Percentiles rank a stretch among this genome's conserved stretches.
phyloP scores from a whole-genome alignment of 2,797 vertebrate genomes.

The Coranthus polyacanthus region DNA sequence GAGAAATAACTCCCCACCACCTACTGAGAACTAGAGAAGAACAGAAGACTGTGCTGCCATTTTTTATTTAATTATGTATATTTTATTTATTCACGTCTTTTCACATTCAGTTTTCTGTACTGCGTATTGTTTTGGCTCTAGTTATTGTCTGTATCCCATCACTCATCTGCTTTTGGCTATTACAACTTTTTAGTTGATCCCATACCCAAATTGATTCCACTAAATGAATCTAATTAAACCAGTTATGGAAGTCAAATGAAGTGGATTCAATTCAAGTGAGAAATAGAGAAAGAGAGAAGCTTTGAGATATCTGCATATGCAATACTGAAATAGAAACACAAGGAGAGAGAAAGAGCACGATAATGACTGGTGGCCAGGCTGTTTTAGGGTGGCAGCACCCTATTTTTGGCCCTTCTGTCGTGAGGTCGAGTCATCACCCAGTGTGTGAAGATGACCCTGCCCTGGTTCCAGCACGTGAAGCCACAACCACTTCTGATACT shows the following conservation, averaged over 20 bases:
- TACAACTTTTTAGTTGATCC: slow-evolving; percentile 37
- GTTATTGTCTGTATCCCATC: slow-evolving; percentile 20
- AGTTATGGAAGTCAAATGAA: slow-evolving; percentile 36
- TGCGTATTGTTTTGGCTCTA: slow-evolving; percentile 16
- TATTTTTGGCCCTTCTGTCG: slow-evolving; percentile 43
- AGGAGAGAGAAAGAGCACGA: not conserved
- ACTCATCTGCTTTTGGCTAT: slow-evolving; percentile 17
- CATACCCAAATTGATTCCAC: slow-evolving; percentile 23
- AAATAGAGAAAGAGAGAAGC: slow-evolving; percentile 2
- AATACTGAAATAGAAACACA: slow-evolving; percentile 11
- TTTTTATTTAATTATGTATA: slow-evolving; percentile 34
- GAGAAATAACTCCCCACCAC: slow-evolving; percentile 37
- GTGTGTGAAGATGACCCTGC: slow-evolving; percentile 59
- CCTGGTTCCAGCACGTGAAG: slow-evolving; percentile 40
- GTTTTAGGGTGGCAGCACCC: not conserved
- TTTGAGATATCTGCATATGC: not conserved
- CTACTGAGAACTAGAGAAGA: slow-evolving; percentile 25
- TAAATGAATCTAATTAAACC: slow-evolving; percentile 45
- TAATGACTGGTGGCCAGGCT: slow-evolving; percentile 19
- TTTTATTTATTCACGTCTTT: slow-evolving; percentile 16
- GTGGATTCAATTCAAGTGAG: slow-evolving; percentile 26
- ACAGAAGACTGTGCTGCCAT: slow-evolving; percentile 14
- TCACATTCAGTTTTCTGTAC: slow-evolving; percentile 10
- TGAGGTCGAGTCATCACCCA: slow-evolving; percentile 45
- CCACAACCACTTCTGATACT: slow-evolving; percentile 56